Evolutionary conservation across 2,113 vertebrate species (phyloP).

Genomic region (Thalassoma bifasciatum): DNA sequence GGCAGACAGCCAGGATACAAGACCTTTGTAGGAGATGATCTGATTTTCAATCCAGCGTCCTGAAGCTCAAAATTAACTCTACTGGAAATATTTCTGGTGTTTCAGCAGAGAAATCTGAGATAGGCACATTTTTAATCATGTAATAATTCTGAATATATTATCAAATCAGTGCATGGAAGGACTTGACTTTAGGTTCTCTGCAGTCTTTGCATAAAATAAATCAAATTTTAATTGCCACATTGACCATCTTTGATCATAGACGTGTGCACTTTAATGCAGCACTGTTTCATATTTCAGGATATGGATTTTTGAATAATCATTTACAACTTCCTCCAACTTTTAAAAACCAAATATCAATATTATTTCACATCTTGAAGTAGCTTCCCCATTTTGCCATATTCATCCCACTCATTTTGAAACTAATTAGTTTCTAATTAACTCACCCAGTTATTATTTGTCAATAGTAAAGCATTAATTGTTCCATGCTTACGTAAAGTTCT

Average conservation of each 20-base stretch:
- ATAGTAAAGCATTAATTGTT: not conserved
- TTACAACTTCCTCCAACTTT: not conserved
- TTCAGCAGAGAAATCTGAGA: not conserved
- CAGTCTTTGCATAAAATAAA: slow-evolving; percentile 16
- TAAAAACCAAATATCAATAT: not conserved
- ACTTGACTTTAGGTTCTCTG: not conserved
- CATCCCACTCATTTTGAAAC: not conserved
- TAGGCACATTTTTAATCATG: not conserved
- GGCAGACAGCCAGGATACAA: not conserved
- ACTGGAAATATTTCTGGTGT: not conserved
- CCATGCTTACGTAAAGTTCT: not conserved
- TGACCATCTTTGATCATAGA: slow-evolving; percentile 36
- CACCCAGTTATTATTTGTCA: slow-evolving; percentile 1
- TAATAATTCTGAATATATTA: slow-evolving; percentile 3
- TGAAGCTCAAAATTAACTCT: not conserved
- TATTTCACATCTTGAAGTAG: not conserved
- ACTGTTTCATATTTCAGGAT: slow-evolving; percentile 8
- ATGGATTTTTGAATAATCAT: slow-evolving; percentile 6
- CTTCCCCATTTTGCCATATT: not conserved
- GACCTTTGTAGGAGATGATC: not conserved
- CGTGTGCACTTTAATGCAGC: not conserved
- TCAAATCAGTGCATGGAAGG: not conserved
- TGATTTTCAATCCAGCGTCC: not conserved
- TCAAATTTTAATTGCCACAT: slow-evolving; percentile 31
- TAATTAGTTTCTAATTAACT: slow-evolving; percentile 14